A percentile compares a stretch with the other conserved stretches of the same genome.
Conservation (phyloP, 1,140 invertebrate species). For the Aphelinus atriplicis region DNA sequence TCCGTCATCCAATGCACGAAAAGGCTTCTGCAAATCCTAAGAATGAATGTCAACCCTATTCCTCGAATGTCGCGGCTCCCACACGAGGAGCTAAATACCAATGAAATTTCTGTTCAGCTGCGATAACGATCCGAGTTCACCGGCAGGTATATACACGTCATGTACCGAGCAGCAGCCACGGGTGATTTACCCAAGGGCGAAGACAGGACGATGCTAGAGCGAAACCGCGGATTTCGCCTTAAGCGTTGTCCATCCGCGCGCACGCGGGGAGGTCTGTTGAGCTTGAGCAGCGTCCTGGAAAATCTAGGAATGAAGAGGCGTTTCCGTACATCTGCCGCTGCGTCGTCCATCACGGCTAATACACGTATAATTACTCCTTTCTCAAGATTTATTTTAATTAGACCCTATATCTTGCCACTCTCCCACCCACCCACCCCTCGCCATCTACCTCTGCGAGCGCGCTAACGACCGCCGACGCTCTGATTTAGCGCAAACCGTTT, state of each 20-base stretch:
- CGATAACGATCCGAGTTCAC: constrained; percentile 49
- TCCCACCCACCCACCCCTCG: background rate
- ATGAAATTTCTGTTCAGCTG: background rate
- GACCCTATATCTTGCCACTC: constrained; percentile 59
- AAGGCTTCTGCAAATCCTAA: no score
- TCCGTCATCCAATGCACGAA: no score
- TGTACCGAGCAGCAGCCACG: no score
- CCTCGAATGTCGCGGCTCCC: no score
- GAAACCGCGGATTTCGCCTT: no score
- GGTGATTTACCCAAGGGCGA: no score
- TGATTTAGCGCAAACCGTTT: constrained; percentile 37
- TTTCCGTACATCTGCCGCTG: constrained; percentile 66
- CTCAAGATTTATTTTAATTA: constrained; percentile 68
- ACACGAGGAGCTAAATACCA: no score
- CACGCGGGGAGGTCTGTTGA: no score
- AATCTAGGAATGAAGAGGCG: constrained; percentile 67
- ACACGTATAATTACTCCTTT: constrained; percentile 68
- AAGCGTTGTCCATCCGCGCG: no score
- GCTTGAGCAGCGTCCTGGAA: constrained; percentile 25
- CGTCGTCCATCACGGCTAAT: constrained; percentile 66
- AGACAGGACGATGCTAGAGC: no score
- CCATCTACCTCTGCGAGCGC: background rate
- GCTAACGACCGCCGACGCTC: constrained; percentile 32
- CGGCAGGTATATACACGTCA: no score
- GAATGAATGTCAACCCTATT: no score